Base-by-base conservation (phyloP, 2,888 invertebrate genomes). In the Choristoneura rosaceana region DNA sequence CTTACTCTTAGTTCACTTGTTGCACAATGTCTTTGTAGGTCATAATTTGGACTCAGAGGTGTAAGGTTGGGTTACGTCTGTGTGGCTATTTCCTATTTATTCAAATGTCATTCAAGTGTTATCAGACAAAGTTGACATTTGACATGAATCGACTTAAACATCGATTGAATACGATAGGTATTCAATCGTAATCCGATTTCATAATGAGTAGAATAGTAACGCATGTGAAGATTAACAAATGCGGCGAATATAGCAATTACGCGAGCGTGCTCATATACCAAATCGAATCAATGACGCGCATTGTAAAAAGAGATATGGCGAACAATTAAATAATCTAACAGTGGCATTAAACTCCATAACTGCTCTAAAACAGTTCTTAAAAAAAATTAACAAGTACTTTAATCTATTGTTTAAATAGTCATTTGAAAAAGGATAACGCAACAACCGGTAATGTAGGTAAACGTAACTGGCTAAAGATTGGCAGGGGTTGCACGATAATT, bases 1-100 rank as follows among this genome's bases (percentile, higher is more conserved):
- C 82, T 86, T 82, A 81, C 84, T 84, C 77, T 80, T 78, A 78
- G 80, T 79, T 79, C 76, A 79, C 74, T 61, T 71, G 81, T 91
- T 91, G 82, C 86, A 84, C 88, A 90, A 92, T 75, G 63, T 74
- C 76, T 84, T 86, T 85, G 83, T 88, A 83, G 87, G 86, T 82
- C 84, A 79, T 77, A 74, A 76, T 76, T 82, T 81, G 65, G 76
- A 76, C 76, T 75, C 75, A 71, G 71, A 76, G 77, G 79, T 81
- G 81, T 81, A 68, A 71, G 62, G 67, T 81, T 80, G 79, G 75
- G 77, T 82, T 81, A 77, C 77, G 78, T 77, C 64, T 68, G 15
- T 67, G 47, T 58, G 67, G 25, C 33, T 64, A 59, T 50, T 67
- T 52, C 65, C 62, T 69, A 50, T 52, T 60, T 60, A 73, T 60